Conservation (phyloP, 2,888 invertebrate genomes). For the Hyppa rectilinea region DNA sequence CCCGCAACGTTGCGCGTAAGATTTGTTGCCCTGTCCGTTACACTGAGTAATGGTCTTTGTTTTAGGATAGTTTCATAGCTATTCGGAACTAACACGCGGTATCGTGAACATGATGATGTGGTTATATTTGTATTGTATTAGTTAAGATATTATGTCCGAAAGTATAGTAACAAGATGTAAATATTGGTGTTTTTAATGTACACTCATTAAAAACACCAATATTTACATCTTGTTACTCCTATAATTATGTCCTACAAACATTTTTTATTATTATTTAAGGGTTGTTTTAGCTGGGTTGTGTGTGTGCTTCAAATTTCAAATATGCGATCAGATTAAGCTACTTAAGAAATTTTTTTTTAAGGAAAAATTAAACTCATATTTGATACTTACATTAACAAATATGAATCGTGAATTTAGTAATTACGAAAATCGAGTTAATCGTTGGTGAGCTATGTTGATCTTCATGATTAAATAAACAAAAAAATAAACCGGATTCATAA, state of each 20-base stretch:
- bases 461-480: constrained; percentile 13
- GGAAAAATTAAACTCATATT: no score
- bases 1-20: constrained; percentile 65
- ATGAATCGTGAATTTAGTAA: no score
- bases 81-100: constrained; percentile 25
- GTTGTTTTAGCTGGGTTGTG: no score
- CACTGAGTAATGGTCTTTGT: constrained; percentile 74
- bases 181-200: no score
- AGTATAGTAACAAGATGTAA: no score
- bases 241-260: no score
- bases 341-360: not conserved
- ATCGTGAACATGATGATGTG: constrained; percentile 33
- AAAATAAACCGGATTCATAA: constrained; percentile 13
- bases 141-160: not conserved
- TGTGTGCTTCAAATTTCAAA: no score
- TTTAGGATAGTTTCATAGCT: constrained; percentile 59
- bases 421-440: not conserved
- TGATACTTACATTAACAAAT: no score
- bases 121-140: constrained; percentile 10
- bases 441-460: not conserved
- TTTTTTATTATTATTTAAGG: no score
- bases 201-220: no score
- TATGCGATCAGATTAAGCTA: no score
- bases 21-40: constrained; percentile 73
- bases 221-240: no score